Conservation (phyloP, 2,797 vertebrate genomes). For the Oryzias dopingdopingensis region DNA sequence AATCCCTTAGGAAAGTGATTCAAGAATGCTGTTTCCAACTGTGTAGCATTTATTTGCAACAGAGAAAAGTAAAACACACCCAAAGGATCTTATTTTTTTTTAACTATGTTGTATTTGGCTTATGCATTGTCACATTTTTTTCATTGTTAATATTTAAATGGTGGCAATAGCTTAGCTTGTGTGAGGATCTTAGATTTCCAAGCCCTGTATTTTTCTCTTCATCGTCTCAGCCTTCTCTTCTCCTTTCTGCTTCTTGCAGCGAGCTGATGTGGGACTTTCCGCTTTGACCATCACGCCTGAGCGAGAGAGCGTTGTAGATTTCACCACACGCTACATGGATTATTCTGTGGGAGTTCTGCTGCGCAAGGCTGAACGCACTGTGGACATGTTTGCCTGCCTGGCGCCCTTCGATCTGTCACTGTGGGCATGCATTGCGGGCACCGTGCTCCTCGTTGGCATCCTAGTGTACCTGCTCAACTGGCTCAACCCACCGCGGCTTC, state of each 20-base stretch:
- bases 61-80: too few relatives aligned
- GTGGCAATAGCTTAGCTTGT: too few relatives aligned
- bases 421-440: conserved; percentile 98
- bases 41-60: too few relatives aligned
- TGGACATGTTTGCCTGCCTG: conserved; percentile 98
- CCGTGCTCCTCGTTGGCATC: conserved; percentile 91
- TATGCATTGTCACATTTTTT: not conserved
- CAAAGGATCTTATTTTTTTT: not conserved
- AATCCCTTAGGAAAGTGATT: too few relatives aligned
- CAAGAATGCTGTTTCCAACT: too few relatives aligned
- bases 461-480: conserved; percentile 97
- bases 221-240: conserved; percentile 11
- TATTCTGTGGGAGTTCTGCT: conserved; percentile 96
- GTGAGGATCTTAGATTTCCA: not conserved
- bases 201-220: conserved; percentile 10
- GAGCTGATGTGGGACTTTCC: conserved; percentile 95
- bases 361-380: conserved; percentile 92
- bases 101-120: conserved; percentile 10
- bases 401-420: conserved; percentile 96
- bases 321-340: conserved; percentile 98
- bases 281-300: conserved; percentile 98
- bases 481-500: conserved; percentile 95
- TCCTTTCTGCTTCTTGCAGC: conserved; percentile 68
- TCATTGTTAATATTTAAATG: too few relatives aligned
- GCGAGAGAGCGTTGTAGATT: conserved; percentile 96